Evolutionary conservation across 2,113 vertebrate genomes (phyloP).

Genomic region (Otolemur garnettii): DNA sequence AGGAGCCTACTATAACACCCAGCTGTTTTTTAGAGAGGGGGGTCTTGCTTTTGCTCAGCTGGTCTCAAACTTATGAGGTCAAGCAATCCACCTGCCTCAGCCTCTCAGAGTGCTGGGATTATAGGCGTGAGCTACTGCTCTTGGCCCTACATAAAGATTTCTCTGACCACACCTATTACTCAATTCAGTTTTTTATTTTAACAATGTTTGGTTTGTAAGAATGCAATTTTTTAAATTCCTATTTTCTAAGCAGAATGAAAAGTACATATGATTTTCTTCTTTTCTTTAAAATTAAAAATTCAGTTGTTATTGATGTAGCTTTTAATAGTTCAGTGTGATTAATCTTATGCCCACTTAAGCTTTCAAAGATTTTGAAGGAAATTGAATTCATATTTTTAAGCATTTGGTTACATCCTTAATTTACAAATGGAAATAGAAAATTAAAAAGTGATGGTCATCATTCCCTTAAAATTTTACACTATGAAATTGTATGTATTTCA

Average conservation of each 20-base stretch:
- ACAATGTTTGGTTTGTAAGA: not conserved
- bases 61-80: too few relatives aligned
- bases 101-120: too few relatives aligned
- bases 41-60: too few relatives aligned
- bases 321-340: not conserved
- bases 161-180: not conserved
- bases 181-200: not conserved
- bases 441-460: not conserved
- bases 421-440: slow-evolving; percentile 3
- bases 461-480: slow-evolving; percentile 32
- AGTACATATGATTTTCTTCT: not conserved
- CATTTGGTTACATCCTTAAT: slow-evolving; percentile 3
- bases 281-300: slow-evolving; percentile 38
- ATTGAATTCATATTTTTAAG: slow-evolving; percentile 37
- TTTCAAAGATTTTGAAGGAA: slow-evolving; percentile 23
- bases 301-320: not conserved
- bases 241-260: slow-evolving; percentile 32
- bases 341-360: not conserved
- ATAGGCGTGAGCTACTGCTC: too few relatives aligned
- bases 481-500: slow-evolving; percentile 31
- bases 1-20: too few relatives aligned
- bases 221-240: not conserved
- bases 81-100: too few relatives aligned
- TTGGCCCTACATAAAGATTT: not conserved
- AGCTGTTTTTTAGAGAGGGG: too few relatives aligned